phyloP scores from a whole-genome alignment of 2,797 vertebrate species.

The Prunella strophiata region DNA sequence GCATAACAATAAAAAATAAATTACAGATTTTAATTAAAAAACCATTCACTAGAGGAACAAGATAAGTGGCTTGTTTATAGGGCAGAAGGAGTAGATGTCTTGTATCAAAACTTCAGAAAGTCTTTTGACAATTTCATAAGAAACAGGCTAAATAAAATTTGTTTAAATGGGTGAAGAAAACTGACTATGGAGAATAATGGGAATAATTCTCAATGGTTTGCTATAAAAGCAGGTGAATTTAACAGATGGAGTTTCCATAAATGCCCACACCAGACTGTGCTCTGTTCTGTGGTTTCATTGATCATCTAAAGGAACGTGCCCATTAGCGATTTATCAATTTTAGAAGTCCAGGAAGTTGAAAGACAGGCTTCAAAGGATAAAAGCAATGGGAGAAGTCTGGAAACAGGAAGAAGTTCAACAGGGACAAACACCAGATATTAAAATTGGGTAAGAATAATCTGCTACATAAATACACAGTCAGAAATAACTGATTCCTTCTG shows the following conservation, averaged over 20 bases:
- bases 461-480: not conserved
- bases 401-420: not conserved
- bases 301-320: not conserved
- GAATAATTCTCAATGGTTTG: not conserved
- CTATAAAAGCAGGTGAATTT: not conserved
- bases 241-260: not conserved
- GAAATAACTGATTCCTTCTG: not conserved
- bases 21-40: conserved; percentile 1
- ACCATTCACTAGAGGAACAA: not conserved
- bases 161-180: not conserved
- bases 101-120: not conserved
- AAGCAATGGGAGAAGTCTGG: not conserved
- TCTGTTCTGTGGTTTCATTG: not conserved
- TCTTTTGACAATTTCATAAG: not conserved
- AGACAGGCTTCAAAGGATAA: not conserved
- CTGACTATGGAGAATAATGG: not conserved
- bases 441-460: not conserved
- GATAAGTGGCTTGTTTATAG: not conserved
- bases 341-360: not conserved
- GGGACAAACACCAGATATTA: not conserved
- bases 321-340: not conserved
- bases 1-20: conserved; percentile 12
- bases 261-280: not conserved
- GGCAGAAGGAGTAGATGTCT: not conserved
- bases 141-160: not conserved